Evolutionary conservation across 2,797 vertebrate species (phyloP).

Genomic region (Acanthiza pusilla): DNA sequence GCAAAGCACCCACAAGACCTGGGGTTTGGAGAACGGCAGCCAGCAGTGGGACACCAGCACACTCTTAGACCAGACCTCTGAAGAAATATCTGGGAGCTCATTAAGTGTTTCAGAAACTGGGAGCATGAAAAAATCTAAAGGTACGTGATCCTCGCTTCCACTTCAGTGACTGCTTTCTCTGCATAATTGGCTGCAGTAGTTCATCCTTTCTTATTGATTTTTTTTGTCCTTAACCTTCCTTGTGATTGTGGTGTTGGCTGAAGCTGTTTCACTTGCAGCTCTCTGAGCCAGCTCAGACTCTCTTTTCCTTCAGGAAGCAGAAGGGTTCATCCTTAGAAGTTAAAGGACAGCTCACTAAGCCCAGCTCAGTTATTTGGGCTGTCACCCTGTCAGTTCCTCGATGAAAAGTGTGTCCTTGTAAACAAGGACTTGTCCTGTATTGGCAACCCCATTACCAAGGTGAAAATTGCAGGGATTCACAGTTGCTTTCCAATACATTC

Average conservation of each 20-base stretch:
- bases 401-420: neutral
- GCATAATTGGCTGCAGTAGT: accelerated
- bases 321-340: neutral
- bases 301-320: neutral
- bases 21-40: slow-evolving; percentile 62
- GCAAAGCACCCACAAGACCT: slow-evolving; percentile 43
- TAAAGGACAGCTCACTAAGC: neutral
- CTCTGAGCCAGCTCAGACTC: neutral
- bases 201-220: neutral
- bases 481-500: neutral
- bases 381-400: neutral
- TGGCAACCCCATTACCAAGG: neutral
- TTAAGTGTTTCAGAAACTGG: slow-evolving; percentile 84
- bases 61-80: slow-evolving; percentile 76
- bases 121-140: slow-evolving; percentile 87
- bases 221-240: neutral
- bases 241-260: neutral
- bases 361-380: neutral
- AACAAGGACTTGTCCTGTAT: neutral
- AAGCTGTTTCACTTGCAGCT: neutral
- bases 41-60: slow-evolving; percentile 66
- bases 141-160: slow-evolving; percentile 60
- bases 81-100: slow-evolving; percentile 83
- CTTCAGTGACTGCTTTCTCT: neutral
- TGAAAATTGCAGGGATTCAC: neutral